phyloP scores from a whole-genome alignment of 2,888 invertebrate species.

The Cyclophora punctaria region DNA sequence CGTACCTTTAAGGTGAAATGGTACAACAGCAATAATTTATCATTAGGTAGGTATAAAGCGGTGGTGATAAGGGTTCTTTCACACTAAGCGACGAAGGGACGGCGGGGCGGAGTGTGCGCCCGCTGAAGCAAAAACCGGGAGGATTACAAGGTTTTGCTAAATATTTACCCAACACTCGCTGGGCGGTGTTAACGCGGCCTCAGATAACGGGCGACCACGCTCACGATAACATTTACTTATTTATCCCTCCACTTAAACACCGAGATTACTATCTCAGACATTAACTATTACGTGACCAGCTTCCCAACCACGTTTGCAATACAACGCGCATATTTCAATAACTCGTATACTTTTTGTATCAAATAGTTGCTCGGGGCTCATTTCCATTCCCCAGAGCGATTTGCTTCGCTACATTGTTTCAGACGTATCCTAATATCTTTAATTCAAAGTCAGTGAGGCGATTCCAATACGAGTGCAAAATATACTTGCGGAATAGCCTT shows the following conservation, averaged over 20 bases:
- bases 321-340: too few species aligned
- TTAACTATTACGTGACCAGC: too few species aligned
- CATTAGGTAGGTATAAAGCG: constrained; percentile 43
- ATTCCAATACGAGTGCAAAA: constrained; percentile 28
- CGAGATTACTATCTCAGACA: neutral
- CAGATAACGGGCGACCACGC: constrained; percentile 12
- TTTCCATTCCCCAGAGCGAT: constrained; percentile 1
- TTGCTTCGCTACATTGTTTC: constrained; percentile 15
- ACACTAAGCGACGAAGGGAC: constrained; percentile 47
- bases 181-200: constrained; percentile 23
- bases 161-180: constrained; percentile 58
- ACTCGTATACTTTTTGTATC: too few species aligned
- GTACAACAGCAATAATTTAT: constrained; percentile 44
- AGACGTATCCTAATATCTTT: constrained; percentile 14
- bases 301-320: too few species aligned
- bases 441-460: constrained; percentile 30
- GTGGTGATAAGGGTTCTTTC: constrained; percentile 45
- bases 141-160: constrained; percentile 57
- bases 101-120: constrained; percentile 15
- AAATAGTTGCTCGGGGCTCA: too few species aligned
- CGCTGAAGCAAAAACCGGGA: constrained; percentile 44
- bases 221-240: neutral
- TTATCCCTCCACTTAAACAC: neutral
- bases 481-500: constrained; percentile 34
- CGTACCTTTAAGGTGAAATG: constrained; percentile 21